A percentile compares a stretch with the other conserved stretches of the same genome.
Evolutionary conservation across 2,888 invertebrate species (phyloP).

Genomic region (Xestoiulus laeticollis): DNA sequence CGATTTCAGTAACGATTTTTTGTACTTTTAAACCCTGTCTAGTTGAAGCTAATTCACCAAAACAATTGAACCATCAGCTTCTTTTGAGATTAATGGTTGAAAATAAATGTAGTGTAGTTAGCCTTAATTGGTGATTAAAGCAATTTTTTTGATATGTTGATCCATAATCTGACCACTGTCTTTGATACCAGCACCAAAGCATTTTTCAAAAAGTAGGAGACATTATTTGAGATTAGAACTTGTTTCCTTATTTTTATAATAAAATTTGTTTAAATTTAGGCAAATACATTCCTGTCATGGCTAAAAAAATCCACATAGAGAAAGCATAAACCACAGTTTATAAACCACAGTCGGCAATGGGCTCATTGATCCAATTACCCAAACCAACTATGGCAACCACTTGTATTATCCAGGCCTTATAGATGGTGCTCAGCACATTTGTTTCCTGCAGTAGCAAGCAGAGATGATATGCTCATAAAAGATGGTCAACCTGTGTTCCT

Average conservation of each 20-base stretch:
- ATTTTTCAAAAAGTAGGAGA: too few species aligned
- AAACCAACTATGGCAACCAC: conserved; percentile 64
- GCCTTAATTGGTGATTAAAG: too few species aligned
- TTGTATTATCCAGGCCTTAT: conserved; percentile 63
- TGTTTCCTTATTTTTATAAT: too few species aligned
- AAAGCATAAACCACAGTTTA: conserved; percentile 72
- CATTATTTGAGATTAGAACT: too few species aligned
- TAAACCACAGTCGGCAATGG: conserved; percentile 68
- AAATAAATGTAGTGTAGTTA: too few species aligned
- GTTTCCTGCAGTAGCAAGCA: conserved; percentile 58
- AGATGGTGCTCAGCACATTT: conserved; percentile 57
- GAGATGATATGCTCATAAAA: conserved; percentile 57
- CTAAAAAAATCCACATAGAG: conserved; percentile 72
- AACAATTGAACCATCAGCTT: not conserved
- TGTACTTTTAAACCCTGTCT: not conserved
- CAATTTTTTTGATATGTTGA: too few species aligned
- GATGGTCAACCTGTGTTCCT: conserved; percentile 58
- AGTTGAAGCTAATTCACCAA: not conserved
- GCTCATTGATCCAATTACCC: conserved; percentile 60
- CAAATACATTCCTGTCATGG: conserved; percentile 59
- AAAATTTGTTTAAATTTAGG: conserved; percentile 40
- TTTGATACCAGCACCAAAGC: too few species aligned
- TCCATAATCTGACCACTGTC: too few species aligned
- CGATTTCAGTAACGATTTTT: too few species aligned
- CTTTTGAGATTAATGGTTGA: not conserved